phyloP scores from a whole-genome alignment of 1,140 invertebrate species.

The Thrips palmi region DNA sequence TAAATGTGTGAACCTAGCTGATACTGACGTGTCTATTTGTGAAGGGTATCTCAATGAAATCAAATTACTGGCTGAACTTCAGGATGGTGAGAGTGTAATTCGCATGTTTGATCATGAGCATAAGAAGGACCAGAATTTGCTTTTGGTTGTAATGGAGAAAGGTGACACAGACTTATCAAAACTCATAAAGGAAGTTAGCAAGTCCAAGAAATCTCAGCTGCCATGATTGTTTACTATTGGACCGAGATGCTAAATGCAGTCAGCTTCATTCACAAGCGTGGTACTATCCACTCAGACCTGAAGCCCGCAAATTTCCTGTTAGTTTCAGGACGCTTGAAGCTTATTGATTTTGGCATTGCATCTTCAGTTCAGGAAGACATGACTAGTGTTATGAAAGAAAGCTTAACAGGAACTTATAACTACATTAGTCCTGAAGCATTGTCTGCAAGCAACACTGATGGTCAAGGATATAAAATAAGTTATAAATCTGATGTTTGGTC shows the following conservation, averaged over 20 bases:
- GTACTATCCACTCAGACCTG: conserved; percentile 88
- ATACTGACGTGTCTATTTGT: conserved; percentile 46
- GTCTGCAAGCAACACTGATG: conserved; percentile 19
- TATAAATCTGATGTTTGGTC: conserved; percentile 95
- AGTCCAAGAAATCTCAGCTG: conserved; percentile 37
- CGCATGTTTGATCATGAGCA: conserved; percentile 63
- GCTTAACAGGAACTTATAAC: conserved; percentile 73
- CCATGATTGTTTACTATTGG: conserved; percentile 73
- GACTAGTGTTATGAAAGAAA: conserved; percentile 73
- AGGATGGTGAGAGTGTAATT: conserved; percentile 66
- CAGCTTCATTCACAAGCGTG: conserved; percentile 73
- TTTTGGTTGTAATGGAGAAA: conserved; percentile 81
- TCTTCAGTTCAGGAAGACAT: conserved; percentile 71
- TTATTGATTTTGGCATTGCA: conserved; percentile 98
- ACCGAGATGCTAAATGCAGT: conserved; percentile 85
- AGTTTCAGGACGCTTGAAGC: conserved; percentile 68
- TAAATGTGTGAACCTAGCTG: conserved; percentile 38
- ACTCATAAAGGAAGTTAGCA: conserved; percentile 42
- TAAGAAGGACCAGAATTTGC: conserved; percentile 33
- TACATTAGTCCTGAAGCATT: conserved; percentile 94
- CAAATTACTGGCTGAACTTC: conserved; percentile 60
- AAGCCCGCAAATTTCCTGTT: conserved; percentile 95
- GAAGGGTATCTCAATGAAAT: conserved; percentile 85
- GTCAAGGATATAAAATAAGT: conserved; percentile 33
- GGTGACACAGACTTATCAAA: conserved; percentile 76